phyloP scores from a whole-genome alignment of 2,113 vertebrate genomes.

The Oreochromis tanganicae region DNA sequence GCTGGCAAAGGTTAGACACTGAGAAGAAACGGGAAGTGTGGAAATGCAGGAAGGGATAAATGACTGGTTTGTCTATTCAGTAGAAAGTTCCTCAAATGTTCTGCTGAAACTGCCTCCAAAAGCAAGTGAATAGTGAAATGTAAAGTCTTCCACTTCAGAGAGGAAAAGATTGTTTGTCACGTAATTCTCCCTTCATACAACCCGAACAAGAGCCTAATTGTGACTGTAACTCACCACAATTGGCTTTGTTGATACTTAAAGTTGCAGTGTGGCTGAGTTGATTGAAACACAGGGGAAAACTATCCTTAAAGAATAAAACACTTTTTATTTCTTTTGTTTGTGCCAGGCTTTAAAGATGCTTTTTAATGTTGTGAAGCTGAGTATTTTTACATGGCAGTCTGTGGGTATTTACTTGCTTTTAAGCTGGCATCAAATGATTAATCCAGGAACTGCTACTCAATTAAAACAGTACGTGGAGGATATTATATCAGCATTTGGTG shows the following conservation, averaged over 20 bases:
- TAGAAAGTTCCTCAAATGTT: not conserved
- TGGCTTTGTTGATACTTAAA: not conserved
- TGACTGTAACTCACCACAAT: not conserved
- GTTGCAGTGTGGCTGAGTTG: not conserved
- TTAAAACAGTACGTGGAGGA: not conserved
- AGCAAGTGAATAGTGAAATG: not conserved
- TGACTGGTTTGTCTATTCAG: not conserved
- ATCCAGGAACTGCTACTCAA: not conserved
- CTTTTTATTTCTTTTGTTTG: not conserved
- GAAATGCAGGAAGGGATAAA: not conserved
- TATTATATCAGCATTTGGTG: not conserved
- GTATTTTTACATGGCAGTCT: not conserved
- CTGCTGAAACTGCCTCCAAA: not conserved
- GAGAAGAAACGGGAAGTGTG: not conserved
- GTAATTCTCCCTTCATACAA: not conserved
- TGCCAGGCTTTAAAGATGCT: not conserved
- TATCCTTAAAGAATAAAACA: not conserved
- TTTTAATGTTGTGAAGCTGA: not conserved
- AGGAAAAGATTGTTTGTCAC: not conserved
- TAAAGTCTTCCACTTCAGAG: not conserved
- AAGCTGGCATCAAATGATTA: not conserved
- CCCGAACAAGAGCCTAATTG: not conserved
- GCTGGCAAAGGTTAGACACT: not conserved
- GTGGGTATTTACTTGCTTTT: not conserved
- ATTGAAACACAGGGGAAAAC: not conserved